Evolutionary conservation across 2,113 vertebrate genomes (phyloP).

Genomic region (Rhinoderma darwinii): DNA sequence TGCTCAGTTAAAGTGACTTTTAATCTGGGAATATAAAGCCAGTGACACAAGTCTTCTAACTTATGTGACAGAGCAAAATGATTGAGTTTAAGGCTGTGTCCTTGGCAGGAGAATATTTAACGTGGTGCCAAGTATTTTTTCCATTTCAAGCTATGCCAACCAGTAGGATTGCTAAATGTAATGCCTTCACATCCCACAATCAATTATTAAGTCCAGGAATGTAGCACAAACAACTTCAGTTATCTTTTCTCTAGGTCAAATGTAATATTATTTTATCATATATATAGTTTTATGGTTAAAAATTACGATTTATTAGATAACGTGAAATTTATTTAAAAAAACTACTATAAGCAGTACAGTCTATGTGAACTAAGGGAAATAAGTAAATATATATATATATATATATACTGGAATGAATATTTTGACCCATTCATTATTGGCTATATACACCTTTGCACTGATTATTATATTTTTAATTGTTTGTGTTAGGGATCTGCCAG

Average conservation of each 20-base stretch:
- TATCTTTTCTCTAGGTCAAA: constrained; percentile 2
- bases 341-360: background rate
- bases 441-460: no score
- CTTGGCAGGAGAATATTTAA: constrained; percentile 60
- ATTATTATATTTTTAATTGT: no score
- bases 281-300: background rate
- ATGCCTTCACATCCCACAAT: constrained; percentile 58
- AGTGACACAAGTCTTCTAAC: constrained; percentile 1
- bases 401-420: no score
- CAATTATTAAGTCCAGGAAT: constrained; percentile 65
- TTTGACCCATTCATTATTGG: no score
- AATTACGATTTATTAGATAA: background rate
- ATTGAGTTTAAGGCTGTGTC: constrained; percentile 56
- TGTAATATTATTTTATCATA: background rate
- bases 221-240: constrained; percentile 49
- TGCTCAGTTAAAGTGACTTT: background rate
- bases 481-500: no score
- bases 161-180: constrained; percentile 2
- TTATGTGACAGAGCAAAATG: constrained; percentile 61
- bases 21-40: constrained; percentile 2
- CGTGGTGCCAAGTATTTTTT: constrained; percentile 59
- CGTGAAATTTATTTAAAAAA: background rate
- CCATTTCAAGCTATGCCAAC: constrained; percentile 50
- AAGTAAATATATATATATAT: no score
- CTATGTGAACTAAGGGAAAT: no score